Percentiles rank a stretch among this genome's conserved stretches.
Evolutionary conservation across 2,113 vertebrate genomes (phyloP).

Genomic region (Otocyon megalotis): DNA sequence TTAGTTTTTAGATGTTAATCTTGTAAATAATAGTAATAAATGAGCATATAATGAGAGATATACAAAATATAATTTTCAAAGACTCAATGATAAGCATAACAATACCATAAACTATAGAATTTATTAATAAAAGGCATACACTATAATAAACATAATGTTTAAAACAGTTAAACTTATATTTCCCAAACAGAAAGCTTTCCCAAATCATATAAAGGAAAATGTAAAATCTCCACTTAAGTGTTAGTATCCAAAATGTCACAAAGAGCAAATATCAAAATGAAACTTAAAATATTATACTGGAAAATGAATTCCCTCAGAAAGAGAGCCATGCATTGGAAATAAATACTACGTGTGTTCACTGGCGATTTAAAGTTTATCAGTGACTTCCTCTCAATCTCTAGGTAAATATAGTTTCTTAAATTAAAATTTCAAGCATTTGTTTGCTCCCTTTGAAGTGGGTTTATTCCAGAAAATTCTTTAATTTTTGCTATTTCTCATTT

Average conservation of each 20-base stretch:
- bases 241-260: neutral
- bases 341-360: neutral
- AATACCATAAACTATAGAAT: neutral
- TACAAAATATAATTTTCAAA: neutral
- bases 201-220: neutral
- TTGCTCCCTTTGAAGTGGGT: neutral
- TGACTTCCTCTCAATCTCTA: neutral
- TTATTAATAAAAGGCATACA: neutral
- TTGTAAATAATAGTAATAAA: slow-evolving; percentile 5
- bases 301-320: neutral
- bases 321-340: neutral
- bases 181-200: neutral
- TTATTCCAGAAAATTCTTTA: neutral
- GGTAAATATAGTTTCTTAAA: neutral
- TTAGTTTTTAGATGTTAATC: neutral
- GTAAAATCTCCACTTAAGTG: neutral
- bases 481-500: neutral
- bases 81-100: neutral
- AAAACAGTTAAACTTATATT: neutral
- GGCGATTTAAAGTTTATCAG: neutral
- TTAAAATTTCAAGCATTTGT: neutral
- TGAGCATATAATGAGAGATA: neutral
- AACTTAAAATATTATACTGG: neutral
- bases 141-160: neutral
- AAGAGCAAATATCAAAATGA: neutral